Conservation (phyloP, 2,113 vertebrate genomes). For the Motacilla tschutschensis region DNA sequence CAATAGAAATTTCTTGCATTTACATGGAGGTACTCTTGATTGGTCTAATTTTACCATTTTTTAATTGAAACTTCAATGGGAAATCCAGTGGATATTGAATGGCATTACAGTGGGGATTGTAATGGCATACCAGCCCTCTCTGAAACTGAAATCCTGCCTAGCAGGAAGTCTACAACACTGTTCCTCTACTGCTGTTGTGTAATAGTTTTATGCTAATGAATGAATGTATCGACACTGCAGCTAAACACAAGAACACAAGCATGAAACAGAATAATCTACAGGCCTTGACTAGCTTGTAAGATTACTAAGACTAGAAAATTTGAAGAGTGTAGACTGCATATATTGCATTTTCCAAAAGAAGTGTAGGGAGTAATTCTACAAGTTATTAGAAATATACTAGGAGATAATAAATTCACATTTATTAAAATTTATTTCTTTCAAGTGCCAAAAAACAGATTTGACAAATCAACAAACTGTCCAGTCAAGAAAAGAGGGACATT, state of each 20-base stretch:
- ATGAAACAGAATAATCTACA: not conserved
- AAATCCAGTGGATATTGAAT: not conserved
- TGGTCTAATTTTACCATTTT: not conserved
- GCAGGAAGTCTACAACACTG: accelerated
- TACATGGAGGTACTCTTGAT: not conserved
- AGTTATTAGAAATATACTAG: not conserved
- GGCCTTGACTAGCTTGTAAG: not conserved
- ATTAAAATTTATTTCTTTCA: not conserved
- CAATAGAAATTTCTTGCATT: not conserved
- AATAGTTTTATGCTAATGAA: not conserved
- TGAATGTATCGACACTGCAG: not conserved
- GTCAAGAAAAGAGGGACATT: not conserved
- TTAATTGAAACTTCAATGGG: not conserved
- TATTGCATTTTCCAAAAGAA: not conserved
- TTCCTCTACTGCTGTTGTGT: not conserved
- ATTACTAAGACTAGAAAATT: not conserved
- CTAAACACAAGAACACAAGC: not conserved
- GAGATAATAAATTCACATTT: not conserved
- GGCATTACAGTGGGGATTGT: not conserved
- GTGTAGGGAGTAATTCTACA: not conserved
- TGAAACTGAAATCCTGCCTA: not conserved
- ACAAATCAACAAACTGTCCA: not conserved
- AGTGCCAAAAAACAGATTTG: not conserved
- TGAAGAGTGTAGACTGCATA: not conserved
- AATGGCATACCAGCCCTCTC: not conserved